phyloP scores from a whole-genome alignment of 1,140 invertebrate species.

The Micrasema longulum region DNA sequence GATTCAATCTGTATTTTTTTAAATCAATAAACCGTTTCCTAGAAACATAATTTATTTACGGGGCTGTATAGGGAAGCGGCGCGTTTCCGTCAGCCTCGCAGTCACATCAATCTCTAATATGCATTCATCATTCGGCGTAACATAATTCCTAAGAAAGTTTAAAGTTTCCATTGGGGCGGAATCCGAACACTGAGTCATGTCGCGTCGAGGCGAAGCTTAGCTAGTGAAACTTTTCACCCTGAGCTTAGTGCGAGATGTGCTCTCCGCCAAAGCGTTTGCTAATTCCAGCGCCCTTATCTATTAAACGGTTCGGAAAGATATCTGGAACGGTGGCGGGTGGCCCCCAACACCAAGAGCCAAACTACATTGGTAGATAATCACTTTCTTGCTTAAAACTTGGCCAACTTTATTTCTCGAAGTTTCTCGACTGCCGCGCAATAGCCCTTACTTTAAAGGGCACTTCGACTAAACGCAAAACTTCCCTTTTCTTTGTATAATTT shows the following conservation, averaged over 20 bases:
- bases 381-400: slow-evolving; percentile 52
- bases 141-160: slow-evolving; percentile 10
- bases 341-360: slow-evolving; percentile 36
- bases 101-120: slow-evolving; percentile 47
- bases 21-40: no score
- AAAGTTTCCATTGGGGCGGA: slow-evolving; percentile 34
- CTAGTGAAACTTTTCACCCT: slow-evolving; percentile 52
- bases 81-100: no score
- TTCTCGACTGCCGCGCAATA: slow-evolving; percentile 27
- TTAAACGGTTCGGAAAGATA: slow-evolving; percentile 56
- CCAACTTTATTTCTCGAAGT: slow-evolving; percentile 50
- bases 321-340: slow-evolving; percentile 27
- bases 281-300: slow-evolving; percentile 55
- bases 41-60: no score
- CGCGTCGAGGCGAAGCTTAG: slow-evolving; percentile 48
- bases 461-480: slow-evolving; percentile 26
- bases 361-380: slow-evolving; percentile 52
- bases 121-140: slow-evolving; percentile 39
- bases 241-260: slow-evolving; percentile 49
- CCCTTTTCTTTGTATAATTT: slow-evolving; percentile 39
- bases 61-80: no score
- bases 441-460: slow-evolving; percentile 17
- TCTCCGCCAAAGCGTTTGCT: slow-evolving; percentile 50
- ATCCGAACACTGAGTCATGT: slow-evolving; percentile 47
- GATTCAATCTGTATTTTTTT: no score